phyloP scores from a whole-genome alignment of 35 echinoderm and acorn worm species.

The Nesometra sesokonis region DNA sequence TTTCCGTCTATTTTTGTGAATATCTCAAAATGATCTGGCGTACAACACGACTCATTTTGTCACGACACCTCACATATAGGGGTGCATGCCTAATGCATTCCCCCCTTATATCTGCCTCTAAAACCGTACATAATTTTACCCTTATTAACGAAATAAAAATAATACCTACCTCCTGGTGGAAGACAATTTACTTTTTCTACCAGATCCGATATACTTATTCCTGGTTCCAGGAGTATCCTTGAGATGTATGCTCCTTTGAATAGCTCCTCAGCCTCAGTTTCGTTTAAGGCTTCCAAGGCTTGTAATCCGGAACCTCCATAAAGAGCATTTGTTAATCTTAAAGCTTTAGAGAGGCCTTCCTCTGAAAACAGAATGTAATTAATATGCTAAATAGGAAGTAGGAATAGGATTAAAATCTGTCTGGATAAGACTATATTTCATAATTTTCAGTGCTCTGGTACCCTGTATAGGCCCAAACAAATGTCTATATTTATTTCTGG shows the following conservation, averaged over 20 bases:
- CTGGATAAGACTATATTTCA: background rate
- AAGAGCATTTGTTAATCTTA: constrained; percentile 54
- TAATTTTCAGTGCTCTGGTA: no score
- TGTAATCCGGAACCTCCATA: constrained; percentile 31
- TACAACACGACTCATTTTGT: no score
- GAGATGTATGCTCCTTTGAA: constrained; percentile 46
- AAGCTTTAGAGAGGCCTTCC: constrained; percentile 57
- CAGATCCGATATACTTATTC: constrained; percentile 41
- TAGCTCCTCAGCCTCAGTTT: constrained; percentile 29
- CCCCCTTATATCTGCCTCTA: background rate
- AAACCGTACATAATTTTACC: background rate
- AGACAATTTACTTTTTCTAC: constrained; percentile 53
- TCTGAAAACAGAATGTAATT: constrained; percentile 40
- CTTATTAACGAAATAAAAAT: no score
- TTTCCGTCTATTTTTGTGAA: no score
- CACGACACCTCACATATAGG: no score
- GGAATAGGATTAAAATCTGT: background rate
- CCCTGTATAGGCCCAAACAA: no score
- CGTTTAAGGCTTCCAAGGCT: constrained; percentile 38
- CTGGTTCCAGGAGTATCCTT: constrained; percentile 53
- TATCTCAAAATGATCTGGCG: no score
- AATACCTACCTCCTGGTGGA: constrained; percentile 42
- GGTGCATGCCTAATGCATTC: no score
- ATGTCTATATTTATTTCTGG: no score
- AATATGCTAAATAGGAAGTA: background rate